Percentiles rank a stretch among this genome's conserved stretches.
Evolutionary conservation across 2,888 invertebrate genomes (phyloP).

Genomic region (Tuta absoluta): DNA sequence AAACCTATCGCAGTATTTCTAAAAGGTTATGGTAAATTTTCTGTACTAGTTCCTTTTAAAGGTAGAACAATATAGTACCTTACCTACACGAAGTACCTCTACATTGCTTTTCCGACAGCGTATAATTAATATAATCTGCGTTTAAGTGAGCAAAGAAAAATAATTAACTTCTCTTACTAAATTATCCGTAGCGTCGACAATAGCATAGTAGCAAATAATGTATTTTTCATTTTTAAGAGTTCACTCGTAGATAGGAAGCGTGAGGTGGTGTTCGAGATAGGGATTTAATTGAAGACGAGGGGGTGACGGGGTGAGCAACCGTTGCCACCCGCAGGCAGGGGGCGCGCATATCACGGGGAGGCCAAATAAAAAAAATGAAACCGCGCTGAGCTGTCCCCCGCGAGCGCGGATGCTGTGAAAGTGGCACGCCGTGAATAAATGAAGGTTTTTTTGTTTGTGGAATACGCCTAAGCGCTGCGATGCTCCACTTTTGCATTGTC

Average conservation of each 20-base stretch:
- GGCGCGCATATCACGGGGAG: slow-evolving; percentile 52
- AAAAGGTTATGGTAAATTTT: too few relatives aligned
- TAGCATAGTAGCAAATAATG: slow-evolving; percentile 66
- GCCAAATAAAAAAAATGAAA: slow-evolving; percentile 72
- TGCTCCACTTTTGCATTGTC: slow-evolving; percentile 76
- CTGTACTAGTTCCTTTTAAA: too few relatives aligned
- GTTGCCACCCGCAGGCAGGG: slow-evolving; percentile 51
- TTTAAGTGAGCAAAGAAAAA: too few relatives aligned
- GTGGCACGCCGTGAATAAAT: slow-evolving; percentile 80
- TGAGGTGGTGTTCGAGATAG: slow-evolving; percentile 73
- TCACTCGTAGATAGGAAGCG: slow-evolving; percentile 64
- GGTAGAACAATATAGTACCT: too few relatives aligned
- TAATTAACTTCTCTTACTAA: too few relatives aligned
- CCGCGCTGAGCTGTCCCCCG: slow-evolving; percentile 67
- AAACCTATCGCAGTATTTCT: too few relatives aligned
- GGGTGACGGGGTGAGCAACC: slow-evolving; percentile 51
- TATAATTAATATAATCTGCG: too few relatives aligned
- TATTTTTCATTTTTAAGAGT: slow-evolving; percentile 75
- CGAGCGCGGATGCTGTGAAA: slow-evolving; percentile 79
- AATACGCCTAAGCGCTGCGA: slow-evolving; percentile 73
- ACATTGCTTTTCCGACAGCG: too few relatives aligned
- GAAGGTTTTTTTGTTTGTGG: slow-evolving; percentile 75
- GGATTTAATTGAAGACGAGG: slow-evolving; percentile 77
- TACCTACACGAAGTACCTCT: too few relatives aligned
- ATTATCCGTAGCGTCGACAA: not conserved